These are phyloP conservation scores for Erebia epiphron DNA, from an alignment of 2,888 invertebrate genomes.

Conservation along the genomic window DNA sequence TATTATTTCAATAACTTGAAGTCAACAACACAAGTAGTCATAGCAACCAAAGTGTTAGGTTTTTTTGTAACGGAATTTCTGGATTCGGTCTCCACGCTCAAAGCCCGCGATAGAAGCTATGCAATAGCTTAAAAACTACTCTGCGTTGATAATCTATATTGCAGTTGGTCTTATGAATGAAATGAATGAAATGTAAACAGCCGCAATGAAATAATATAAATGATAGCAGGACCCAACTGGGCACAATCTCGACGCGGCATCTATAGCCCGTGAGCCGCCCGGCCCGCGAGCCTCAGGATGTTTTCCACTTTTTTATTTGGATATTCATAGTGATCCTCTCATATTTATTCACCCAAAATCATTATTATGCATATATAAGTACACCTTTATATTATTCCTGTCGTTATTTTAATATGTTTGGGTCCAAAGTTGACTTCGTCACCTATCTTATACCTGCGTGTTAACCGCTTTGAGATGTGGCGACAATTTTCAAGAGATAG, in stretches of 20 bases:
- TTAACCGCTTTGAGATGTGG: constrained; percentile 66
- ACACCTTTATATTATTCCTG: constrained; percentile 76
- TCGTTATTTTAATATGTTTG: constrained; percentile 75
- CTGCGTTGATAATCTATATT: constrained; percentile 21
- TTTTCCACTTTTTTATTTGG: constrained; percentile 75
- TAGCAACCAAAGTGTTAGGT: no score
- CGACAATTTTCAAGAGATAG: constrained; percentile 75
- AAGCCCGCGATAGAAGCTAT: no score
- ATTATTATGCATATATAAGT: constrained; percentile 79
- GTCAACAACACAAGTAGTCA: no score
- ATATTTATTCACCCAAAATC: constrained; percentile 76
- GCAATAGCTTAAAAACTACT: no score
- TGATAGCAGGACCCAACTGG: constrained; percentile 62
- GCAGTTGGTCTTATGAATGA: constrained; percentile 56
- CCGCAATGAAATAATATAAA: constrained; percentile 79
- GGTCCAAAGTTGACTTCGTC: constrained; percentile 68
- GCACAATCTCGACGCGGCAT: constrained; percentile 74
- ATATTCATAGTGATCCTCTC: constrained; percentile 75
- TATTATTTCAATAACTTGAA: no score
- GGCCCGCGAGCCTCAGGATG: constrained; percentile 64
- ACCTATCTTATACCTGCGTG: constrained; percentile 61
- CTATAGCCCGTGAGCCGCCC: constrained; percentile 52
- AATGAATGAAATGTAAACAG: constrained; percentile 77
- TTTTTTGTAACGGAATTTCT: no score
- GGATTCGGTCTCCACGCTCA: no score